phyloP scores from a whole-genome alignment of 2,888 invertebrate genomes.

The Athrips mouffetella region DNA sequence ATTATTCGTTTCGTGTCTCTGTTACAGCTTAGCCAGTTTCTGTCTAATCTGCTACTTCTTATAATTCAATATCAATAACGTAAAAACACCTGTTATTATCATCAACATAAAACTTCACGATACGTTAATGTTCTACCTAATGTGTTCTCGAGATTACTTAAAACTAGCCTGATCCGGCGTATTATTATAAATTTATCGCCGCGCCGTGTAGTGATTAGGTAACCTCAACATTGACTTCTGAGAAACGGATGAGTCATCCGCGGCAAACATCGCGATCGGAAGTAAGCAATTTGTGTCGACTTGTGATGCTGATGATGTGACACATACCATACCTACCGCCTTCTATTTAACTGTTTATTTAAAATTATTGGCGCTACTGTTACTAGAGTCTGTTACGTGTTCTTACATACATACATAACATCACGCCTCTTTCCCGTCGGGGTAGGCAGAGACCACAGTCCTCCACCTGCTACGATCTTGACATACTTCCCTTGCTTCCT shows the following conservation, averaged over 20 bases:
- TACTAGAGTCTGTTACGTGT: background rate
- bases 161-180: background rate
- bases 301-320: conserved; percentile 27
- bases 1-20: no score
- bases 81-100: no score
- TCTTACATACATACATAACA: no score
- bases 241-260: conserved; percentile 50
- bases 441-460: no score
- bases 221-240: conserved; percentile 39
- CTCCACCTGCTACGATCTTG: no score
- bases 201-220: conserved; percentile 30
- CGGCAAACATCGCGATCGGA: conserved; percentile 37
- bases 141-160: background rate
- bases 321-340: conserved; percentile 13
- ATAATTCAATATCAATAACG: no score
- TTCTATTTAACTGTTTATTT: background rate
- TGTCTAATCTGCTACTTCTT: no score
- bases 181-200: background rate
- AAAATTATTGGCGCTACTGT: background rate
- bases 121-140: no score
- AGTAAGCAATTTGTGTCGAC: conserved; percentile 43
- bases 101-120: background rate
- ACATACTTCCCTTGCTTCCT: no score
- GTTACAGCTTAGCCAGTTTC: no score
- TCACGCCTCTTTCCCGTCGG: no score